Evolutionary conservation across 2,888 invertebrate genomes (phyloP).

Genomic region (Cryptocephalus moraei): DNA sequence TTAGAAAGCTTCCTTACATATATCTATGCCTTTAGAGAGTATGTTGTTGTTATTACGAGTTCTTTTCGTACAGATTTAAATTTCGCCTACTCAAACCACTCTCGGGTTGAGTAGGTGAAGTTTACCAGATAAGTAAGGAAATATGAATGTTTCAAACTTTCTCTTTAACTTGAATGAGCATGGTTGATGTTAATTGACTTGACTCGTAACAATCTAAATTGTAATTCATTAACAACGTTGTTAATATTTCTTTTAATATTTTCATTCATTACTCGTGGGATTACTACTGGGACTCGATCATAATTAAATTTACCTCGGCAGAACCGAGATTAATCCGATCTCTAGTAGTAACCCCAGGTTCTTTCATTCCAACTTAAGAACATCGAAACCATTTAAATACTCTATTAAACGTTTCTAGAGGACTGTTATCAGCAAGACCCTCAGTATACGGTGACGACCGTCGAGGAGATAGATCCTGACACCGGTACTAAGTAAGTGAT

Average conservation of each 20-base stretch:
- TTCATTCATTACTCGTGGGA: not conserved
- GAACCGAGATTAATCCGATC: too few species aligned
- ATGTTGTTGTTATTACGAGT: constrained; percentile 16
- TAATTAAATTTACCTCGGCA: too few species aligned
- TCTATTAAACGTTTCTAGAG: constrained; percentile 37
- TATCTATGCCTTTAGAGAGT: constrained; percentile 13
- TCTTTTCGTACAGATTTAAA: constrained; percentile 30
- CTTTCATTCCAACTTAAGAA: too few species aligned
- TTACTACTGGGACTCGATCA: not conserved
- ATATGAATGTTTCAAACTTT: not conserved
- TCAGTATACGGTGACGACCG: constrained; percentile 42
- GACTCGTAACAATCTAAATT: not conserved
- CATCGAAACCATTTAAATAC: too few species aligned
- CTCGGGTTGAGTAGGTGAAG: too few species aligned
- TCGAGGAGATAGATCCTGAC: constrained; percentile 42
- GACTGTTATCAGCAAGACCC: constrained; percentile 51
- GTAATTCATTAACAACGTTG: not conserved
- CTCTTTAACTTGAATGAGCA: not conserved
- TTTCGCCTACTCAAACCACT: not conserved
- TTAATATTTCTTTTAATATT: not conserved
- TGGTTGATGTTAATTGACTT: constrained; percentile 8
- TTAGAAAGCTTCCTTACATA: constrained; percentile 13
- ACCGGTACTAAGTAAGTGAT: constrained; percentile 43
- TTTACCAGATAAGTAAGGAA: not conserved
- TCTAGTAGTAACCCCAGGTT: too few species aligned